phyloP scores from a whole-genome alignment of 1,140 invertebrate genomes.

The Carposina sasakii region DNA sequence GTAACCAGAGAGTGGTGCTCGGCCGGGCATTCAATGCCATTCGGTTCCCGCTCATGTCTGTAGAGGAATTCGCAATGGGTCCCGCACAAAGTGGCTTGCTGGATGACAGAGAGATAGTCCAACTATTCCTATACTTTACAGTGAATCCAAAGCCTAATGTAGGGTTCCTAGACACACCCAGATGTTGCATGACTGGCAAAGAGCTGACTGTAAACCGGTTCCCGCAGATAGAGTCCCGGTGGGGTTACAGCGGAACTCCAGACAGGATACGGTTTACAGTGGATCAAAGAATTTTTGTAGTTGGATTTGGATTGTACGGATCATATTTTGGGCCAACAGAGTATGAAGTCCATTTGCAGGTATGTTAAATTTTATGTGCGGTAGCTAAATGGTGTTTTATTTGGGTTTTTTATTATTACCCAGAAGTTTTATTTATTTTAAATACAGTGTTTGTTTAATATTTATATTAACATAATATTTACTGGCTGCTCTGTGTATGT shows the following conservation, averaged over 20 bases:
- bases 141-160: constrained; percentile 83
- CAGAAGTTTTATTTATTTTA: too few relatives aligned
- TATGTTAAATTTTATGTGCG: constrained; percentile 29
- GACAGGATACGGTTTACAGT: constrained; percentile 90
- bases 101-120: constrained; percentile 82
- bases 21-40: constrained; percentile 81
- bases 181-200: constrained; percentile 88
- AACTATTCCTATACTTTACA: constrained; percentile 88
- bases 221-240: constrained; percentile 85
- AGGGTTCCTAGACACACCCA: constrained; percentile 81
- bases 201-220: constrained; percentile 88
- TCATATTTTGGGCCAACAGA: constrained; percentile 88
- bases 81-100: constrained; percentile 85
- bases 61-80: constrained; percentile 89
- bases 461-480: too few relatives aligned
- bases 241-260: constrained; percentile 91
- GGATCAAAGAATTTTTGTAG: constrained; percentile 87
- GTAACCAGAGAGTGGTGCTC: constrained; percentile 82
- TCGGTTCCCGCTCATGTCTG: constrained; percentile 89
- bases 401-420: too few relatives aligned
- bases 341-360: constrained; percentile 85
- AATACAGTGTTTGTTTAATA: too few relatives aligned
- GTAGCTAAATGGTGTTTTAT: too few relatives aligned
- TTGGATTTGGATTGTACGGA: constrained; percentile 92
- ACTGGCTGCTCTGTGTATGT: neutral